A percentile compares a stretch with the other conserved stretches of the same genome.
Evolutionary conservation across 2,113 vertebrate genomes (phyloP).

Genomic region (Silurus meridionalis): DNA sequence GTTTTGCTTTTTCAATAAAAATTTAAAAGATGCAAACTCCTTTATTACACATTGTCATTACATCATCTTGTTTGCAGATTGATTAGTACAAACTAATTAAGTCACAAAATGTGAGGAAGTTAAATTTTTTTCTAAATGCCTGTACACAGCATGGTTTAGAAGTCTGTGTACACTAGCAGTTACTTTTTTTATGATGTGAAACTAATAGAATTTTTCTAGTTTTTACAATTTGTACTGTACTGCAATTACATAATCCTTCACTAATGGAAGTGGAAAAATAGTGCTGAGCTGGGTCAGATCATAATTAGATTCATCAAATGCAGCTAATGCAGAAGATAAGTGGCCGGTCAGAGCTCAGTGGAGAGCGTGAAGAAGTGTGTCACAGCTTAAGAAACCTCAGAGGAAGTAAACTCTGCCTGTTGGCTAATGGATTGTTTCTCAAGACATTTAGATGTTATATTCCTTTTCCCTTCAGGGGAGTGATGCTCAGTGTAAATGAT

Average conservation of each 20-base stretch:
- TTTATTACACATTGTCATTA: not conserved
- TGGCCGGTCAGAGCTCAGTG: not conserved
- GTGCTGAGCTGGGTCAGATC: not conserved
- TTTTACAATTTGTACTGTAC: not conserved
- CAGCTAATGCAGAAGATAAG: not conserved
- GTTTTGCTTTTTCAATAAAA: not conserved
- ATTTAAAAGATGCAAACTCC: not conserved
- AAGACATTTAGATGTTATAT: not conserved
- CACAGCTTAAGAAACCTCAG: not conserved
- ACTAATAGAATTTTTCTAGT: not conserved
- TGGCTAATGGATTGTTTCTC: not conserved
- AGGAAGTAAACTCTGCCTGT: not conserved
- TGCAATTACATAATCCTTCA: not conserved
- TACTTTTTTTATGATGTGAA: not conserved
- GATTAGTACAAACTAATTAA: not conserved
- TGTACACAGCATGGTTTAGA: not conserved
- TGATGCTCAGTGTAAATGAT: not conserved
- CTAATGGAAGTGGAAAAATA: not conserved
- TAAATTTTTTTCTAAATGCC: not conserved
- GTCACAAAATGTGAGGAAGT: not conserved
- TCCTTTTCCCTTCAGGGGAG: not conserved
- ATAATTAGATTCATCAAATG: not conserved
- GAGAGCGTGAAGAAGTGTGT: not conserved
- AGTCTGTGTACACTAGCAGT: not conserved
- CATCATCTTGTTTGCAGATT: not conserved